phyloP scores from a whole-genome alignment of 2,797 vertebrate species.

The Octomys mimax region DNA sequence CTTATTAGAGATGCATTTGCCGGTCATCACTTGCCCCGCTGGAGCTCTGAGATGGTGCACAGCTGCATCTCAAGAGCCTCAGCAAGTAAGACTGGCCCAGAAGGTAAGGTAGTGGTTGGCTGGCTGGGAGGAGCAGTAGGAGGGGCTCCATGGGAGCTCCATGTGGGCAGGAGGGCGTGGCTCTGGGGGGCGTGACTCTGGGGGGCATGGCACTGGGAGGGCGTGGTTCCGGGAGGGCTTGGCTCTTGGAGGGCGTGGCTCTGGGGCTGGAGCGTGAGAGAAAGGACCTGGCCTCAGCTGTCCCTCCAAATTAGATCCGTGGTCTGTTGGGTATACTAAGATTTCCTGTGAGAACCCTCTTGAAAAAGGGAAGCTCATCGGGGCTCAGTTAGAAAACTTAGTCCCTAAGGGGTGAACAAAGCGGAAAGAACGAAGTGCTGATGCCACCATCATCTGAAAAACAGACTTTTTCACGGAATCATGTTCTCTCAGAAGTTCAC shows the following conservation, averaged over 20 bases:
- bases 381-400: conserved; percentile 43
- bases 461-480: conserved; percentile 30
- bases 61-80: background rate
- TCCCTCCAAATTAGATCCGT: background rate
- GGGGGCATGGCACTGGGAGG: too few species aligned
- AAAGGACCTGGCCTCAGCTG: background rate
- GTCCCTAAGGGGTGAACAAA: background rate
- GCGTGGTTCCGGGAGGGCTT: too few species aligned
- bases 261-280: background rate
- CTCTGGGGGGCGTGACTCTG: too few species aligned
- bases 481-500: conserved; percentile 64
- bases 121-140: background rate
- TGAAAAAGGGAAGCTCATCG: background rate
- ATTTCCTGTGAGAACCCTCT: background rate
- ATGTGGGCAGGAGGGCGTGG: background rate
- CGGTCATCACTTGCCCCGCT: background rate
- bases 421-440: conserved; percentile 39
- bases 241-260: too few species aligned
- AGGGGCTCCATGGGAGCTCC: background rate
- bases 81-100: background rate
- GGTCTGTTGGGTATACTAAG: background rate
- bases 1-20: background rate
- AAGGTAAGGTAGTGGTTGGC: background rate
- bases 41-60: background rate
- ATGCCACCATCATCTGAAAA: conserved; percentile 39